Evolutionary conservation across 2,888 invertebrate genomes (phyloP).

Genomic region (Aethes cnicana): DNA sequence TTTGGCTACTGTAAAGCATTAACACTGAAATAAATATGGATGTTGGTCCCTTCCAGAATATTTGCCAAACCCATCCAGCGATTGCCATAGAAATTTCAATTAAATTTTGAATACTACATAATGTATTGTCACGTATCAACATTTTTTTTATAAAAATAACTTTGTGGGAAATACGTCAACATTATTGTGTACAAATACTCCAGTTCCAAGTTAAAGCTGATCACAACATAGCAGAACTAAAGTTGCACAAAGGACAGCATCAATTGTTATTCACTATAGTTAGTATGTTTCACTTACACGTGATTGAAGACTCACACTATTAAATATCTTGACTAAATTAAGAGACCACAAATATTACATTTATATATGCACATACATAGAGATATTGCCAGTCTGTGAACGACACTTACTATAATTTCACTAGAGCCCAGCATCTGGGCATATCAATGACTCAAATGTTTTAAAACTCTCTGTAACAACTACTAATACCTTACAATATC

Average conservation of each 20-base stretch:
- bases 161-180: conserved; percentile 70
- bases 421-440: conserved; percentile 79
- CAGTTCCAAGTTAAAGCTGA: conserved; percentile 78
- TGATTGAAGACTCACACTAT: conserved; percentile 79
- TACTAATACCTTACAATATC: conserved; percentile 81
- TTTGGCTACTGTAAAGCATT: conserved; percentile 50
- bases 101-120: conserved; percentile 65
- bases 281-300: conserved; percentile 74
- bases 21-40: conserved; percentile 46
- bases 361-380: conserved; percentile 79
- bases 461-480: conserved; percentile 78
- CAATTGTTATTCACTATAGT: conserved; percentile 62
- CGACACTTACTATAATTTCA: conserved; percentile 79
- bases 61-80: conserved; percentile 62
- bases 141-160: conserved; percentile 78
- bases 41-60: conserved; percentile 79
- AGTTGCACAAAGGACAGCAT: conserved; percentile 78
- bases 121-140: conserved; percentile 79
- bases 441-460: conserved; percentile 76
- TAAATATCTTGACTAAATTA: conserved; percentile 82
- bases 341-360: conserved; percentile 79
- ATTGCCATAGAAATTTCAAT: conserved; percentile 53
- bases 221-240: conserved; percentile 80
- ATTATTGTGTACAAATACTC: conserved; percentile 74
- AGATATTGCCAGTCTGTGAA: conserved; percentile 81